Base-by-base conservation (phyloP, 1,140 invertebrate genomes). In the Hylaeus anthracinus region DNA sequence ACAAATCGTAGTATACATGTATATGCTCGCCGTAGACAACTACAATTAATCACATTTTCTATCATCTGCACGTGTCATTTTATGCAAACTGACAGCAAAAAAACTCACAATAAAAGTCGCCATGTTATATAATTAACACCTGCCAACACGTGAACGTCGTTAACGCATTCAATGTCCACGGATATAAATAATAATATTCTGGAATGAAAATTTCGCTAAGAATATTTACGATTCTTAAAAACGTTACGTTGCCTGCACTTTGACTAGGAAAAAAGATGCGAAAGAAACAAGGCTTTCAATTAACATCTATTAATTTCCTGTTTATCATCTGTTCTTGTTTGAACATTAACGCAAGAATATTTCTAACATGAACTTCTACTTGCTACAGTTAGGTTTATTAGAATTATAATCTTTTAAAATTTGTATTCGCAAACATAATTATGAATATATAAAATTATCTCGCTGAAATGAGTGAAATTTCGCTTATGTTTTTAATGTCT, bases 71-170 rank as follows among this genome's bases (percentile, higher is more conserved):
- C 58, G 63, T 74, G 45, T 3, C n/a, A 2, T 56, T 66, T 45
- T 12, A 26, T 12, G 41, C 8, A 58, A 39, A 66, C 43, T 14
- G 15, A 4, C 26, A 45, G 4, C 39, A 76, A 39, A 41, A 64
- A 61, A 5, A 43, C 37, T 9, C 1, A 8, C 14, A 51, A 76
- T 39, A 60, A 56, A 58, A 5, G 43, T 58, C n/a, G 48, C 60
- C 41, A 48, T 5, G 26, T 69, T 77, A 70, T 26, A 26, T 77
- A 77, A 77, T 77, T 77, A 41, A 69, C 74, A 70, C 14, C 43
- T 77, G 74, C 2, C 10, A n/a, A 9, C 51, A 58, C 6, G 26
- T 3, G 26, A 10, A 1, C 55, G 4, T 48, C 51, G 14, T 2
- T 51, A 12, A 2, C 15, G 1, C 10, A 14, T 3, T 37, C 10